Percentiles rank a stretch among this genome's conserved stretches.
phyloP scores from a whole-genome alignment of 2,888 invertebrate species.

The Andrena haemorrhoa region DNA sequence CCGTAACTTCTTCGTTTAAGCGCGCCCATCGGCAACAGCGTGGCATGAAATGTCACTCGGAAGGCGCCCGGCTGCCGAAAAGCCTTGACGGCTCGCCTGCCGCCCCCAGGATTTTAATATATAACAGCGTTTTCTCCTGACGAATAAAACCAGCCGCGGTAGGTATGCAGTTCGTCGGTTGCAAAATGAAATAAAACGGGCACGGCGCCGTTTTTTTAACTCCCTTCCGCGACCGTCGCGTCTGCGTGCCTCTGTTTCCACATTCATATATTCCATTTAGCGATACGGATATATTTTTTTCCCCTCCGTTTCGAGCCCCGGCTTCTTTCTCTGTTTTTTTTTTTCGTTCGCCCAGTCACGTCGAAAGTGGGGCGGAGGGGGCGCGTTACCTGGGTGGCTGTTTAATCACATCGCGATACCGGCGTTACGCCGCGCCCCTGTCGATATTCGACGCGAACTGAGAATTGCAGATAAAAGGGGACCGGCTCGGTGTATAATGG shows the following conservation, averaged over 20 bases:
- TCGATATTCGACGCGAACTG: not conserved
- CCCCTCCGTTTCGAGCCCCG: no score
- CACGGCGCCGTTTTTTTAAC: not conserved
- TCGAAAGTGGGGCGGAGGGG: not conserved
- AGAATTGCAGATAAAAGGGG: not conserved
- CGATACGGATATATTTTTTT: constrained; percentile 24
- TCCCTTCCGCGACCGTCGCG: not conserved
- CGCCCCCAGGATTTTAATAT: not conserved
- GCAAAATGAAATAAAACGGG: constrained; percentile 16
- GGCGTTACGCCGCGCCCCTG: not conserved
- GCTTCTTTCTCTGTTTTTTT: not conserved
- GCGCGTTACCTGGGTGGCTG: not conserved
- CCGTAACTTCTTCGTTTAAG: constrained; percentile 16
- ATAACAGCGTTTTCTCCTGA: not conserved
- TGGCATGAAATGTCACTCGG: constrained; percentile 15
- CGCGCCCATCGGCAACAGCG: not conserved
- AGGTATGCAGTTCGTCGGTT: not conserved
- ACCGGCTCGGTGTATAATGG: not conserved
- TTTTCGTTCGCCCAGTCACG: not conserved
- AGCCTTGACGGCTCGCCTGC: not conserved
- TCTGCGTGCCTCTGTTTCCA: constrained; percentile 14
- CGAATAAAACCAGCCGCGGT: not conserved
- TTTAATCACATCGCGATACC: constrained; percentile 14
- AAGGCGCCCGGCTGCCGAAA: not conserved
- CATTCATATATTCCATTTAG: constrained; percentile 24